Conservation (phyloP, 2,888 invertebrate genomes). For the Trichopria drosophilae region DNA sequence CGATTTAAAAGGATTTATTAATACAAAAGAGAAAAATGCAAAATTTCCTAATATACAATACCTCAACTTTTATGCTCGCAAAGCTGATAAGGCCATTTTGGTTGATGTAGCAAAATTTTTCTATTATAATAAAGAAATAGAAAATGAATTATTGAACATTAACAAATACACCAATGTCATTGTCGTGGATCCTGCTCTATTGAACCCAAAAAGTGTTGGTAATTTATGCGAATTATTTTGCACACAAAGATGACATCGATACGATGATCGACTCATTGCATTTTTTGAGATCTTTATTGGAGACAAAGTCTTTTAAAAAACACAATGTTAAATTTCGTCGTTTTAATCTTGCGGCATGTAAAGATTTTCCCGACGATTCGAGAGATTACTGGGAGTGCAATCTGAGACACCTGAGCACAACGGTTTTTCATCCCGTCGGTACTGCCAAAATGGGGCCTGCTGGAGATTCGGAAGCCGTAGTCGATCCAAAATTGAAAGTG, state of each 20-base stretch:
- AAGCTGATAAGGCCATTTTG: constrained; percentile 37
- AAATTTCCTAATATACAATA: constrained; percentile 66
- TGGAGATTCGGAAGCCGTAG: constrained; percentile 82
- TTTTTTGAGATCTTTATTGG: constrained; percentile 77
- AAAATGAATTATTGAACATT: constrained; percentile 39
- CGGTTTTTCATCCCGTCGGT: constrained; percentile 84
- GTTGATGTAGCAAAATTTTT: constrained; percentile 24
- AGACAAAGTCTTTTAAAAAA: constrained; percentile 74
- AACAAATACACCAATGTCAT: constrained; percentile 44
- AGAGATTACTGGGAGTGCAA: constrained; percentile 87
- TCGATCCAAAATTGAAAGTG: constrained; percentile 77
- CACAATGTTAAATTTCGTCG: constrained; percentile 74
- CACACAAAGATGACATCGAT: constrained; percentile 77
- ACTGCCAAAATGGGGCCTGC: constrained; percentile 89
- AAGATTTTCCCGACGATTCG: constrained; percentile 67
- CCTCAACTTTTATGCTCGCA: constrained; percentile 59
- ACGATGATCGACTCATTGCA: constrained; percentile 84
- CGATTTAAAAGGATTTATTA: constrained; percentile 63
- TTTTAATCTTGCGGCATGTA: constrained; percentile 77
- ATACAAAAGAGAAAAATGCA: constrained; percentile 57
- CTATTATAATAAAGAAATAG: constrained; percentile 36
- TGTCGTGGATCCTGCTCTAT: constrained; percentile 66
- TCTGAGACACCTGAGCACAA: constrained; percentile 77
- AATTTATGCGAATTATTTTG: constrained; percentile 89
- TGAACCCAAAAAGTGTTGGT: constrained; percentile 76